Evolutionary conservation across 2,888 invertebrate species (phyloP).

Genomic region (Agapostemon virescens): DNA sequence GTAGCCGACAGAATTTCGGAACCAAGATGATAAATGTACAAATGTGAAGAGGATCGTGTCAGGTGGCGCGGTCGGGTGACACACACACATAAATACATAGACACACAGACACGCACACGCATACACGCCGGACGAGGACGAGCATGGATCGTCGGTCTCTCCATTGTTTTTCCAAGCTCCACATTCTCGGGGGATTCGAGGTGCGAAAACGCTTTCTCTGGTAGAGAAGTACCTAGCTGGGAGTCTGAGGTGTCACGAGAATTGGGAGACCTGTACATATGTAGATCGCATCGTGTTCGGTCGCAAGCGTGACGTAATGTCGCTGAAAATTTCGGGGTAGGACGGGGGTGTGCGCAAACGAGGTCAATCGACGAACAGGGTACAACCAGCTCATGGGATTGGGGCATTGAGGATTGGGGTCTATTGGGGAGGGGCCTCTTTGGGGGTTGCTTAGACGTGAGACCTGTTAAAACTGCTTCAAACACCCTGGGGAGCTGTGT

Average conservation of each 20-base stretch:
- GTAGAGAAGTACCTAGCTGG: background rate
- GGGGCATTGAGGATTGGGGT: no score
- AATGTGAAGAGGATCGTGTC: background rate
- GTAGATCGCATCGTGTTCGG: constrained; percentile 30
- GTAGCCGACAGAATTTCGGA: background rate
- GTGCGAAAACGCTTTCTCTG: constrained; percentile 24
- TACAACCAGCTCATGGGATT: background rate
- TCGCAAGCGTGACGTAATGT: constrained; percentile 10
- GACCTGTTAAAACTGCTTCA: background rate
- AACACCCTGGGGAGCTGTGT: background rate
- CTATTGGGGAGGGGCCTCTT: background rate
- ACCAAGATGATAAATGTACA: background rate
- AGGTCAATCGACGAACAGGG: background rate
- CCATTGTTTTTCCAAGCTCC: constrained; percentile 31
- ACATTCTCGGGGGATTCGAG: constrained; percentile 48
- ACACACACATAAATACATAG: no score
- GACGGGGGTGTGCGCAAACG: background rate
- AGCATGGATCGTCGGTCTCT: background rate
- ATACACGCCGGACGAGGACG: background rate
- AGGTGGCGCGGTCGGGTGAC: background rate
- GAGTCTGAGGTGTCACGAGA: constrained; percentile 2
- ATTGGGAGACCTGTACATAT: constrained; percentile 56
- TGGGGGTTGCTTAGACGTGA: background rate
- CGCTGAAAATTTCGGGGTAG: background rate
- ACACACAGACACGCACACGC: background rate